phyloP scores from a whole-genome alignment of 1,140 invertebrate genomes.

The Lutraria rhynchaena region DNA sequence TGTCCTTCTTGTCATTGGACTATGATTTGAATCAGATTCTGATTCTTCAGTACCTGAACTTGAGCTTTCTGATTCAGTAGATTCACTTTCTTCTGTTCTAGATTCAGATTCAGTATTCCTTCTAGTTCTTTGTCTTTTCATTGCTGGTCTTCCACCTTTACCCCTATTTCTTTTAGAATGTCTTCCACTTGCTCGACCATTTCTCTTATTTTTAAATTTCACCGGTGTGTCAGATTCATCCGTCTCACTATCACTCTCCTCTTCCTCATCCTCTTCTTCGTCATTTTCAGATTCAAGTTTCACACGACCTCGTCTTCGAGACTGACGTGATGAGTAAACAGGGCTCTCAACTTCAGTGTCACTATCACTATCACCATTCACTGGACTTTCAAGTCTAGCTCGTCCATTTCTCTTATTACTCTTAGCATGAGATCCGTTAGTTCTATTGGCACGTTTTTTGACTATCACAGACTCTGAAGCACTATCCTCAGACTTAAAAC shows the following conservation, averaged over 20 bases:
- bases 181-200: not conserved
- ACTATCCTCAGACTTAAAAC: constrained; percentile 63
- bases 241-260: constrained; percentile 67
- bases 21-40: constrained; percentile 30
- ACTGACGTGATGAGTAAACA: not conserved
- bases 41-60: constrained; percentile 35
- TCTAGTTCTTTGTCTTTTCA: not conserved
- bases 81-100: constrained; percentile 28
- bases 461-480: constrained; percentile 30
- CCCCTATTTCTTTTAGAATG: not conserved
- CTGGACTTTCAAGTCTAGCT: not conserved
- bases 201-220: not conserved
- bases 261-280: constrained; percentile 42
- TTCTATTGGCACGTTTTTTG: constrained; percentile 2
- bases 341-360: constrained; percentile 49
- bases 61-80: not conserved
- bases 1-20: constrained; percentile 20
- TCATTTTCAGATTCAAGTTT: not conserved
- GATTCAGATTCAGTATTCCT: constrained; percentile 17
- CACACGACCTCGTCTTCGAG: not conserved
- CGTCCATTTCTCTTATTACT: not conserved
- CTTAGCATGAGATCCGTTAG: constrained; percentile 4
- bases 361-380: constrained; percentile 40
- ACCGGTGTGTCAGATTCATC: constrained; percentile 3
- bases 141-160: not conserved